These are phyloP conservation scores for Lymantria monacha DNA, from an alignment of 2,888 invertebrate species.

Conservation along the genomic window DNA sequence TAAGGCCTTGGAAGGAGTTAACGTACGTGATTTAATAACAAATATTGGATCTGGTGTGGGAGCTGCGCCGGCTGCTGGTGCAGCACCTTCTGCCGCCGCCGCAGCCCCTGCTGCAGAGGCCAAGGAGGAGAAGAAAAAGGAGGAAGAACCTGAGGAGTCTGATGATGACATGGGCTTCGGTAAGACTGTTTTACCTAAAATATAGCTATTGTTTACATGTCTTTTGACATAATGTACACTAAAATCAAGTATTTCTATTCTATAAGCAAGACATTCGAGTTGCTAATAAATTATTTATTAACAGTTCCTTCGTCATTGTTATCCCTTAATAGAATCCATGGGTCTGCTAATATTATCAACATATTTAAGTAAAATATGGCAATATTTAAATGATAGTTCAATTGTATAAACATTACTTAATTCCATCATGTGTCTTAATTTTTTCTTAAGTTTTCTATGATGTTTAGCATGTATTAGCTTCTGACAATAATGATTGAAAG, in stretches of 20 bases:
- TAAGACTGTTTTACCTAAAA: constrained; percentile 50
- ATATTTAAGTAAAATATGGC: too few species aligned
- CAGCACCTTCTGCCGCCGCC: constrained; percentile 85
- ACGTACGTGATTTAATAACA: constrained; percentile 95
- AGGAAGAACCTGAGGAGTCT: constrained; percentile 90
- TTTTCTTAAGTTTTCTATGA: constrained; percentile 64
- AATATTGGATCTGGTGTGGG: constrained; percentile 96
- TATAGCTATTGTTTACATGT: not conserved
- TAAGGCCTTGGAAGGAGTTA: constrained; percentile 96
- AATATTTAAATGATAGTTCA: too few species aligned
- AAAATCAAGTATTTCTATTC: too few species aligned
- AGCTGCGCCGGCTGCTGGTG: constrained; percentile 89
- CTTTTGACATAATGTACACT: too few species aligned
- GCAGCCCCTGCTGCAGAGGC: constrained; percentile 86
- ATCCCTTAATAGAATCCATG: too few species aligned
- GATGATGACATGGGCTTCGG: constrained; percentile 98
- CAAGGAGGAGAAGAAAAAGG: constrained; percentile 91
- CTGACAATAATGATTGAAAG: constrained; percentile 69
- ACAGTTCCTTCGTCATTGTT: too few species aligned
- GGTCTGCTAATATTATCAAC: too few species aligned
- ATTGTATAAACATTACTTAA: too few species aligned
- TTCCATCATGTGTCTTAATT: too few species aligned
- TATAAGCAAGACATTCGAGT: too few species aligned
- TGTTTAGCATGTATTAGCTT: constrained; percentile 84
- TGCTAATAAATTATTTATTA: too few species aligned